Percentiles rank a stretch among this genome's conserved stretches.
These are phyloP conservation scores for Dicaeum eximium DNA, from an alignment of 2,113 vertebrate species.

Conservation along the genomic window DNA sequence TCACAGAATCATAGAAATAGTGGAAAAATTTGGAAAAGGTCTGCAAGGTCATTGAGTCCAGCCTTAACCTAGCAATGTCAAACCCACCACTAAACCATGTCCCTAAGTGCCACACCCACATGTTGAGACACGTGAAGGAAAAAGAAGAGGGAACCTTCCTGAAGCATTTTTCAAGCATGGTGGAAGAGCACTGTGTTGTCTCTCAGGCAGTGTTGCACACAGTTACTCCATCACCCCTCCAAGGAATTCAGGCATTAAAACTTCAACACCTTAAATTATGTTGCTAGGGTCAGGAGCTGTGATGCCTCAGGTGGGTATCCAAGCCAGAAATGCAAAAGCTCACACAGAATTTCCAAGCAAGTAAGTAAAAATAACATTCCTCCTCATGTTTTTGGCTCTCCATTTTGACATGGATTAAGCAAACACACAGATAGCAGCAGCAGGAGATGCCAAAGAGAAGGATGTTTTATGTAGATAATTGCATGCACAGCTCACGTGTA, in stretches of 20 bases:
- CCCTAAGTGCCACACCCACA: not conserved
- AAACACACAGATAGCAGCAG: not conserved
- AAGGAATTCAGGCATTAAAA: not conserved
- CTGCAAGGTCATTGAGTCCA: not conserved
- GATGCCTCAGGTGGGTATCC: not conserved
- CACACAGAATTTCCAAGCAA: not conserved
- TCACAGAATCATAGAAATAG: not conserved
- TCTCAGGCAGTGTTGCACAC: rapidly evolving
- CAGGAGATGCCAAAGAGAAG: not conserved
- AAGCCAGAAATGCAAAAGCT: not conserved
- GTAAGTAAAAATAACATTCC: not conserved
- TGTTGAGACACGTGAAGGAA: not conserved
- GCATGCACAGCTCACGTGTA: not conserved
- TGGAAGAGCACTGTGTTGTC: not conserved
- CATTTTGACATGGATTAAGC: not conserved
- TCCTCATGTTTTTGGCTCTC: not conserved
- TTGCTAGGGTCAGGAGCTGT: not conserved
- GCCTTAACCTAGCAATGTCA: not conserved
- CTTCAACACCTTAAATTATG: not conserved
- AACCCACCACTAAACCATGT: not conserved
- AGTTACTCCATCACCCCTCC: not conserved
- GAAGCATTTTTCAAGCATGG: not conserved
- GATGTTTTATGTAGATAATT: not conserved
- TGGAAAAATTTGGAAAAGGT: not conserved
- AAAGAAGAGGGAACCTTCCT: not conserved